These are phyloP conservation scores for Lutraria lutraria DNA, from an alignment of 2,888 invertebrate genomes.

Conservation along the genomic window DNA sequence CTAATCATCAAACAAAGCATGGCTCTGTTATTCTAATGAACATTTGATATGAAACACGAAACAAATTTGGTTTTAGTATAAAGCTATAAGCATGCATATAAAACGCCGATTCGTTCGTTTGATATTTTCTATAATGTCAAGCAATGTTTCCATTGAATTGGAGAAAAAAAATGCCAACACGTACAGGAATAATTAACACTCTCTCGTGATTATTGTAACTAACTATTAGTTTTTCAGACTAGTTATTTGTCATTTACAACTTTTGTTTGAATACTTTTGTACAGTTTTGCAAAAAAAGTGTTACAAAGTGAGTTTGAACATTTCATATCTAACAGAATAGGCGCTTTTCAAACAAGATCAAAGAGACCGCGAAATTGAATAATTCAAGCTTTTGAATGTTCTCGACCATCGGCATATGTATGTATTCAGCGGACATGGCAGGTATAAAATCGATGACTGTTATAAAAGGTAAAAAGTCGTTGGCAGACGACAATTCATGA, in stretches of 20 bases:
- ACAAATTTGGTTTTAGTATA: too few relatives aligned
- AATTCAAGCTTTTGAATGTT: background rate
- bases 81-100: background rate
- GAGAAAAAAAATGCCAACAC: background rate
- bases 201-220: background rate
- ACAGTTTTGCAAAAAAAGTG: background rate
- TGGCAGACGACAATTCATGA: conserved; percentile 51
- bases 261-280: background rate
- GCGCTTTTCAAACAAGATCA: background rate
- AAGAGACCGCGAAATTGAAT: background rate
- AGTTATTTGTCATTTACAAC: background rate
- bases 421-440: background rate
- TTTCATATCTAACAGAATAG: background rate
- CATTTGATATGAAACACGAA: too few relatives aligned
- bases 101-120: background rate
- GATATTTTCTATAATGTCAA: background rate
- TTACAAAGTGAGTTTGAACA: background rate
- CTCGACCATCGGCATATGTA: background rate
- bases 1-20: too few relatives aligned
- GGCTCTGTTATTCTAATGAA: too few relatives aligned
- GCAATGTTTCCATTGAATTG: background rate
- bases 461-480: conserved; percentile 31
- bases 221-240: background rate
- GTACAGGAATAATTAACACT: background rate
- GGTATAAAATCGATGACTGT: conserved; percentile 57